Percentiles rank a stretch among this genome's conserved stretches.
Conservation (phyloP, 2,113 vertebrate species). For the Oostethus manadensis region DNA sequence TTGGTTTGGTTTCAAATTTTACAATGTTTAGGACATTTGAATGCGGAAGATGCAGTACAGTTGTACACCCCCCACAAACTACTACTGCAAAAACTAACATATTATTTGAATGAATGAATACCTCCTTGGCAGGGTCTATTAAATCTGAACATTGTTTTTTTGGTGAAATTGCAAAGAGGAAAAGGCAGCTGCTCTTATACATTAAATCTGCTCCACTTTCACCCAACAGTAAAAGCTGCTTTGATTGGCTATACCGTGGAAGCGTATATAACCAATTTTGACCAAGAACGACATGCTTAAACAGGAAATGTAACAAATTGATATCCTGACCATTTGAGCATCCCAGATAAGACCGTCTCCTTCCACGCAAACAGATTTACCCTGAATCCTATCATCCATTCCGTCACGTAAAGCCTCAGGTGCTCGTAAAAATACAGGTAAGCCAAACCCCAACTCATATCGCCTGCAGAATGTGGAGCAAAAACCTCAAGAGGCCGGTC, state of each 20-base stretch:
- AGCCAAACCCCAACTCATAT: not conserved
- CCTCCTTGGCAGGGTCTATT: too few relatives aligned
- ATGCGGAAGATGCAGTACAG: too few relatives aligned
- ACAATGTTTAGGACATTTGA: too few relatives aligned
- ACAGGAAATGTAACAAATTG: constrained; percentile 16
- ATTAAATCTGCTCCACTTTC: not conserved
- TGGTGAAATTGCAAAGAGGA: too few relatives aligned
- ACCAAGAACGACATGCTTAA: not conserved
- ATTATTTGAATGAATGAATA: too few relatives aligned
- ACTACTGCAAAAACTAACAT: too few relatives aligned
- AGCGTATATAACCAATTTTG: constrained; percentile 10
- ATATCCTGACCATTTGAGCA: constrained; percentile 18
- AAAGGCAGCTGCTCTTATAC: too few relatives aligned
- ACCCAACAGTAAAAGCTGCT: constrained; percentile 1
- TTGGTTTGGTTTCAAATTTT: too few relatives aligned
- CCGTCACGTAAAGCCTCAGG: constrained; percentile 8
- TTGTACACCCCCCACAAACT: too few relatives aligned
- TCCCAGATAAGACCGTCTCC: constrained; percentile 22
- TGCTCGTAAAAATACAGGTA: constrained; percentile 41
- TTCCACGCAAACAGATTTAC: constrained; percentile 11
- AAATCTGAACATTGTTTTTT: too few relatives aligned
- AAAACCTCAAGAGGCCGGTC: constrained; percentile 14
- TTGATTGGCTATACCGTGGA: constrained; percentile 4
- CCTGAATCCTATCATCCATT: constrained; percentile 17
- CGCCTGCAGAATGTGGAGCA: not conserved